A percentile compares a stretch with the other conserved stretches of the same genome.
Evolutionary conservation across 2,113 vertebrate species (phyloP).

Genomic region (Callorhinus ursinus): DNA sequence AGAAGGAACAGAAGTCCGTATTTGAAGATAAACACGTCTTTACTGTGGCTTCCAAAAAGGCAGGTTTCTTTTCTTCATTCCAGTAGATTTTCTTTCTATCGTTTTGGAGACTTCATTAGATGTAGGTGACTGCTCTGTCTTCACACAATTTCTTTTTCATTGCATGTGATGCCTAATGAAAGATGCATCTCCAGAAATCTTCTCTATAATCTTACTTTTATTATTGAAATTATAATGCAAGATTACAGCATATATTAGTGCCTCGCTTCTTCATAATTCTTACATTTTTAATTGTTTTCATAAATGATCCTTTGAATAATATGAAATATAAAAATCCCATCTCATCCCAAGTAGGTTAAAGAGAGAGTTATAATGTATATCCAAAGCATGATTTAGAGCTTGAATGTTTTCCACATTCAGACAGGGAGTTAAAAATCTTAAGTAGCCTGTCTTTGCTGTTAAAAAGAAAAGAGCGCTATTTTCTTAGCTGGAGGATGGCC

Average conservation of each 20-base stretch:
- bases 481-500: background rate
- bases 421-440: background rate
- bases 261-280: background rate
- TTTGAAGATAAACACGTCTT: conserved; percentile 28
- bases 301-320: background rate
- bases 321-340: background rate
- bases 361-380: background rate
- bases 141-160: background rate
- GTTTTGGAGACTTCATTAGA: conserved; percentile 24
- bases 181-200: background rate
- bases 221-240: background rate
- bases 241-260: background rate
- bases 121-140: background rate
- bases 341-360: background rate
- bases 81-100: background rate
- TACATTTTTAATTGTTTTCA: background rate
- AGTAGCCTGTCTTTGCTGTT: background rate
- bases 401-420: background rate
- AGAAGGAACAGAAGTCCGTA: background rate
- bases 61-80: background rate
- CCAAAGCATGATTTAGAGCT: background rate
- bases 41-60: background rate
- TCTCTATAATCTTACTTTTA: background rate
- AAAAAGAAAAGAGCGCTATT: background rate
- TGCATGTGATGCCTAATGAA: background rate